Evolutionary conservation across 2,797 vertebrate species (phyloP), one percentile per base, ranked within the genome.

Genomic region (Poecilia gillii): DNA sequence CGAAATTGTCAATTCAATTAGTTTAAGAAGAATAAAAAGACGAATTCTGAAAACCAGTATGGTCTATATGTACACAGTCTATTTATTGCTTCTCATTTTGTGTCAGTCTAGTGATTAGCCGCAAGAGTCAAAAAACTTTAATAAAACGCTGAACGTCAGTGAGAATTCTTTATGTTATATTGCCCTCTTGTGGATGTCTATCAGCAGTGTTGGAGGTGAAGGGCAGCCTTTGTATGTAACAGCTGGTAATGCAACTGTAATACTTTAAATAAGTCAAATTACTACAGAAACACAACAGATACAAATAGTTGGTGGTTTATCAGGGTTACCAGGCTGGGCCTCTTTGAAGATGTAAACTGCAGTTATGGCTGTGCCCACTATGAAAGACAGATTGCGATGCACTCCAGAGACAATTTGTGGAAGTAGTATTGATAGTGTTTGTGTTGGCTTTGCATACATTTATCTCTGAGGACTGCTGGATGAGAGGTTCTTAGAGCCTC

Each of bases 351-450:
- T 76, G 79, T 68, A 89, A 94, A 94, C 87, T 92, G 89, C 81
- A 91, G 68, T 90, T 91, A 93, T 88, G 87, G 62, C 85, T 81
- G 79, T 85, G 80, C 82, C 83, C 86, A 83, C 88, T 31, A 74
- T 51, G 68, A 74, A 64, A 88, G 81, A 85, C 85, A 82, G 91
- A 92, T 95, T 89, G 91, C 89, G 75, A 94, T 93, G 91, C 81
- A 81, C 90, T 88, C 86, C 83, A 18, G 68, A 90, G 93, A 93
- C 91, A 88, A 92, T 94, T 88, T 92, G 89, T 81, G 85, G 81
- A 89, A 84, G 83, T 90, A 90, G 75, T 89, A 93, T 95, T 93
- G 95, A 96, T 93, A 77, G 62, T 23, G 55, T 11, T 83, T 68
- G 78, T 93, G 92, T 86, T 80, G 77, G 74, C 76, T 81, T 72